Conservation (phyloP, 2,888 invertebrate species). For the Augiades crinisus region DNA sequence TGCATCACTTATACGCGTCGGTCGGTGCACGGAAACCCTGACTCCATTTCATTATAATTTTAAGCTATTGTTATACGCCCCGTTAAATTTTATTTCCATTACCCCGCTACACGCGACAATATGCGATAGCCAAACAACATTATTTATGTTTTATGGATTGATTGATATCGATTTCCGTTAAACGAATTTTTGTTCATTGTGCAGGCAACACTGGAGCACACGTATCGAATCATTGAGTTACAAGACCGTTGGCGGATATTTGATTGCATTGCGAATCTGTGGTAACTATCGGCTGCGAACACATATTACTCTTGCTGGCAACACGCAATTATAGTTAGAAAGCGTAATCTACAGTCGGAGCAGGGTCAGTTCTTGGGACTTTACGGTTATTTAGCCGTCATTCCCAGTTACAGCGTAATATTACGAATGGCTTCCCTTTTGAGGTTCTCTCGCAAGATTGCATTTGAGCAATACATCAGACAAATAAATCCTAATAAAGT, state of each 20-base stretch:
- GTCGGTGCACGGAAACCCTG: conserved; percentile 44
- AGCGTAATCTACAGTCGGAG: conserved; percentile 7
- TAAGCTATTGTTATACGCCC: conserved; percentile 40
- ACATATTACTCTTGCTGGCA: conserved; percentile 16
- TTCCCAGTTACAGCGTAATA: conserved; percentile 12
- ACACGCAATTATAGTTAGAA: conserved; percentile 14
- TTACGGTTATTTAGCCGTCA: conserved; percentile 18
- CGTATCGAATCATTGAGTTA: conserved; percentile 25
- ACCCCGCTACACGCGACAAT: conserved; percentile 39
- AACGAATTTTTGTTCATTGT: conserved; percentile 38
- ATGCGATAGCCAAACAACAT: conserved; percentile 40
- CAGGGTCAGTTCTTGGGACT: conserved; percentile 15
- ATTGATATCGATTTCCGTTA: conserved; percentile 39
- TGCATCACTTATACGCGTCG: conserved; percentile 46
- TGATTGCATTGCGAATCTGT: conserved; percentile 28
- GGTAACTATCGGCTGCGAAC: conserved; percentile 11
- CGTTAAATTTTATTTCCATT: conserved; percentile 44
- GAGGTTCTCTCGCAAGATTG: background rate
- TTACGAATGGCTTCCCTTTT: conserved; percentile 12
- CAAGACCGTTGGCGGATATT: conserved; percentile 27
- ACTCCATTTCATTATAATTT: conserved; percentile 42
- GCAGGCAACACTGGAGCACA: conserved; percentile 34
- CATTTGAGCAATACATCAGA: background rate
- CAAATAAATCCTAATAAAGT: background rate
- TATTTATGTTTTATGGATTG: conserved; percentile 40